These are phyloP conservation scores for Hemibagrus wyckioides DNA, from an alignment of 2,113 vertebrate genomes.

Conservation along the genomic window DNA sequence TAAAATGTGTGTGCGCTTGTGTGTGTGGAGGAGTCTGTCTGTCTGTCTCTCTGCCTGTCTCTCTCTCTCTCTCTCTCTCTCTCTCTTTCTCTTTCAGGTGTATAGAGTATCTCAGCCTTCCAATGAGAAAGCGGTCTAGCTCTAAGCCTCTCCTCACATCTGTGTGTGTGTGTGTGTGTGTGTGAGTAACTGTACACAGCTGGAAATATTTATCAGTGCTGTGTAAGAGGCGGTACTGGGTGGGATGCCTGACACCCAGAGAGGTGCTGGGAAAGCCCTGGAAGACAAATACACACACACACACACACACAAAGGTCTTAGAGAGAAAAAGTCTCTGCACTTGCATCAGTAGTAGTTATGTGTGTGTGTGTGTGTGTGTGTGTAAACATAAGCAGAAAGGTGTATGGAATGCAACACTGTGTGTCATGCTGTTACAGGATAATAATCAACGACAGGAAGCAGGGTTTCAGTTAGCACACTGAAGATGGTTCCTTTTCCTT, in stretches of 20 bases:
- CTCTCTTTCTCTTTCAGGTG: not conserved
- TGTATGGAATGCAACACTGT: not conserved
- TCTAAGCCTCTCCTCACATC: not conserved
- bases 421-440: not conserved
- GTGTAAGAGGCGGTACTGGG: not conserved
- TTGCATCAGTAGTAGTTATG: not conserved
- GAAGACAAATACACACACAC: not conserved
- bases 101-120: not conserved
- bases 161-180: conserved; percentile 25
- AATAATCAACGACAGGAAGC: not conserved
- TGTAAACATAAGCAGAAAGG: not conserved
- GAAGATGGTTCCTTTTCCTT: not conserved
- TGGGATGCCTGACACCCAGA: not conserved
- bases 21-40: not conserved
- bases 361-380: too few relatives aligned
- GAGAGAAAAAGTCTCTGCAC: not conserved
- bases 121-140: not conserved
- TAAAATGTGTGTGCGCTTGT: too few relatives aligned
- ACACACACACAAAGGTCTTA: too few relatives aligned
- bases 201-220: conserved; percentile 15
- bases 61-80: conserved; percentile 33
- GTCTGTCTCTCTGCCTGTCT: conserved; percentile 19
- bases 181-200: conserved; percentile 6
- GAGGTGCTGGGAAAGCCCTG: conserved; percentile 16
- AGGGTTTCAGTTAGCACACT: not conserved